A percentile compares a stretch with the other conserved stretches of the same genome.
phyloP scores from a whole-genome alignment of 2,113 vertebrate species.

The Thryonomys swinderianus region DNA sequence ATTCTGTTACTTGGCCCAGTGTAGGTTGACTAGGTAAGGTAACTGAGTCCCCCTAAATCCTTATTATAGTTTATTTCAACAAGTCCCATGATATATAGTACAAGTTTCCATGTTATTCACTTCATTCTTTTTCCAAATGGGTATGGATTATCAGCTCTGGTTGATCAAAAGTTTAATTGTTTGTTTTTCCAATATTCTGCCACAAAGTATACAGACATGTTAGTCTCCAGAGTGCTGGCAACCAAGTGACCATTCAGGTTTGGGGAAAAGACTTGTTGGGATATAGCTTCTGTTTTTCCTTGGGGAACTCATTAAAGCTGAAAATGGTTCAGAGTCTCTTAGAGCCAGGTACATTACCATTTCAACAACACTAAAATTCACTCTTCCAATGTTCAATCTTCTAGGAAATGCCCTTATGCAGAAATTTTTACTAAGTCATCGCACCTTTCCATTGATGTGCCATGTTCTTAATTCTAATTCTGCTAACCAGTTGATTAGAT shows the following conservation, averaged over 20 bases:
- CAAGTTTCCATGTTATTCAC: background rate
- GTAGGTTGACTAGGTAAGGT: constrained; percentile 41
- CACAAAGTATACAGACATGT: background rate
- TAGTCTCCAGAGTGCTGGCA: background rate
- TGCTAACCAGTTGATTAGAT: background rate
- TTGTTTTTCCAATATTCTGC: constrained; percentile 52
- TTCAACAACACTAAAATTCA: constrained; percentile 27
- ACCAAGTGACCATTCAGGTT: background rate
- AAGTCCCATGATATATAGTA: background rate
- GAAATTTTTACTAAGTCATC: constrained; percentile 5
- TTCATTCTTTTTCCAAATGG: constrained; percentile 48
- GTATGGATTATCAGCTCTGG: background rate
- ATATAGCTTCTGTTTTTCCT: constrained; percentile 56
- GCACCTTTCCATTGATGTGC: constrained; percentile 14
- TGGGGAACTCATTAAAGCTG: constrained; percentile 58
- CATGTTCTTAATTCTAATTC: constrained; percentile 41
- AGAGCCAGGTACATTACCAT: background rate
- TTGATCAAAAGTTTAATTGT: constrained; percentile 46
- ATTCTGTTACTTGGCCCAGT: background rate
- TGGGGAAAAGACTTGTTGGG: background rate
- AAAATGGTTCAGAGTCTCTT: constrained; percentile 39
- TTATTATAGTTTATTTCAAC: constrained; percentile 34
- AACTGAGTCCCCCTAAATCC: constrained; percentile 11
- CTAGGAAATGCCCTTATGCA: background rate
- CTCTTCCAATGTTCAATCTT: constrained; percentile 21